Percentiles rank a stretch among this genome's conserved stretches.
These are phyloP conservation scores for Scaeva pyrastri DNA, from an alignment of 2,888 invertebrate genomes.

Conservation along the genomic window DNA sequence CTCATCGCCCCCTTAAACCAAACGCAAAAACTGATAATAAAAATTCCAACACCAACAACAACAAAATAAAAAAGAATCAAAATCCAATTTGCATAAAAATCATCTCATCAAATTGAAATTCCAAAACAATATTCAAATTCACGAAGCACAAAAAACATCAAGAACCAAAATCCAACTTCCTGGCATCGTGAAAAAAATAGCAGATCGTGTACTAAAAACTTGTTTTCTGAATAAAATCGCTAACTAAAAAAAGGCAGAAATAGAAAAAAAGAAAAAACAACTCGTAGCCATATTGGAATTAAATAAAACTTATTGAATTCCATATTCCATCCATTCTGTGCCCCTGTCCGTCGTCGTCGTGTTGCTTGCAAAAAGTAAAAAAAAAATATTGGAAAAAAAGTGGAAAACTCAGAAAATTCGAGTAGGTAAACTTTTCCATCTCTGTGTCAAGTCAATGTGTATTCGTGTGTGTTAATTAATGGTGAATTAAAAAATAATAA, in stretches of 20 bases:
- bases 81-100: constrained; percentile 30
- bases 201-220: constrained; percentile 53
- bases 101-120: constrained; percentile 9
- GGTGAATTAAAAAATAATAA: constrained; percentile 29
- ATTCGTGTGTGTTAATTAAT: constrained; percentile 18
- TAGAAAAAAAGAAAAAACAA: constrained; percentile 12
- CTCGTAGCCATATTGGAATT: constrained; percentile 70
- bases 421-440: constrained; percentile 27
- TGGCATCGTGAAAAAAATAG: constrained; percentile 21
- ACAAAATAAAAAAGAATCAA: constrained; percentile 9
- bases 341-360: not conserved
- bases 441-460: not conserved
- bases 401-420: constrained; percentile 2
- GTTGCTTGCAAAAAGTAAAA: not conserved
- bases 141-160: not conserved
- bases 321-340: constrained; percentile 8
- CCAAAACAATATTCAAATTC: not conserved
- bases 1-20: constrained; percentile 42
- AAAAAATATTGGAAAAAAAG: not conserved
- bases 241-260: constrained; percentile 4
- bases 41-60: constrained; percentile 1
- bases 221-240: constrained; percentile 17
- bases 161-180: constrained; percentile 45
- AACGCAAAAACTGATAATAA: constrained; percentile 20
- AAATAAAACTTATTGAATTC: constrained; percentile 28